Conservation (phyloP, 2,797 vertebrate genomes). For the Microhierax caerulescens region DNA sequence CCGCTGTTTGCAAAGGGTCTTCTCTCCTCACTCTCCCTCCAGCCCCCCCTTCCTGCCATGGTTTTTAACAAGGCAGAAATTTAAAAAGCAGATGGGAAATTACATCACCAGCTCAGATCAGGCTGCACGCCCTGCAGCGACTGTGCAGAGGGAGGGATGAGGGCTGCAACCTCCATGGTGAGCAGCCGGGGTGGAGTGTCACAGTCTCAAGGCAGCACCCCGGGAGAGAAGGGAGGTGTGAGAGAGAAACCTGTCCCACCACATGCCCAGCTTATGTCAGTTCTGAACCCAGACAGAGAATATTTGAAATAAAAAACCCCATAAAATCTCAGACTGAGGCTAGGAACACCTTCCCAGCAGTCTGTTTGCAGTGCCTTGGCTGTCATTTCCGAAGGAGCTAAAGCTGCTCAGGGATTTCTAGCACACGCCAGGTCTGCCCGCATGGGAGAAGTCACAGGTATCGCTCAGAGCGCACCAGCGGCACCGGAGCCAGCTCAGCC, state of each 20-base stretch:
- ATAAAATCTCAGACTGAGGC: not conserved
- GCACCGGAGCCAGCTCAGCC: accelerated
- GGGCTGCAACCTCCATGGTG: not conserved
- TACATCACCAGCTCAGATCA: conserved; percentile 69
- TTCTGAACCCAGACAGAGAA: conserved; percentile 4
- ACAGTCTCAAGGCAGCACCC: not conserved
- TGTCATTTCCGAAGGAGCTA: not conserved
- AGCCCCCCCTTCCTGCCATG: not conserved
- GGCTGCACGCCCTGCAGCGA: conserved; percentile 75
- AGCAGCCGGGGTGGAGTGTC: conserved; percentile 19
- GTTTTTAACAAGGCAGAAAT: conserved; percentile 6
- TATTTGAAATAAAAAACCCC: not conserved
- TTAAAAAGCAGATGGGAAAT: conserved; percentile 65
- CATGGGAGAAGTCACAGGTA: not conserved
- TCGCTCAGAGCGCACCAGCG: not conserved
- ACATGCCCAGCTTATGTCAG: conserved; percentile 7
- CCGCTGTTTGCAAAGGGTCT: not conserved
- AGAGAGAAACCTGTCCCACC: conserved; percentile 26
- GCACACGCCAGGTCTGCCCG: not conserved
- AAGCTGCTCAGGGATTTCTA: not conserved
- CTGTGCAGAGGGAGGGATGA: conserved; percentile 63
- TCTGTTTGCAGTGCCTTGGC: not conserved
- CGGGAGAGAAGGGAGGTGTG: not conserved
- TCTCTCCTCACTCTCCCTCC: not conserved
- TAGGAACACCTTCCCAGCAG: conserved; percentile 1